Conservation (phyloP, 2,797 vertebrate species). For the Gymnoscopelus microlampas region DNA sequence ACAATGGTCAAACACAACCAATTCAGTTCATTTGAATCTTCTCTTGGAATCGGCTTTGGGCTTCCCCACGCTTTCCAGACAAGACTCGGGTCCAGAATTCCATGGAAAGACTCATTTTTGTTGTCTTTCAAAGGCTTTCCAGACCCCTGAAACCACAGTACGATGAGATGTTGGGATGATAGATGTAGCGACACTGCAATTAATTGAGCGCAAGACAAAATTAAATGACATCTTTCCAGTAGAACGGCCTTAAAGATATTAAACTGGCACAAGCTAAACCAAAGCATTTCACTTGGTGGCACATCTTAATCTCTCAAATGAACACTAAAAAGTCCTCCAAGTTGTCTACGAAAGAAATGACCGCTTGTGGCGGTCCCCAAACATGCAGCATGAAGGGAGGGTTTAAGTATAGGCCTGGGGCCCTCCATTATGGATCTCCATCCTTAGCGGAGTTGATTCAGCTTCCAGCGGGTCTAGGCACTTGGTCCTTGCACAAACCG, state of each 20-base stretch:
- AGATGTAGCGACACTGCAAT: conserved; percentile 30
- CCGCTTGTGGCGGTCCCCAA: background rate
- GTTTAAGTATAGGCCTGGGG: background rate
- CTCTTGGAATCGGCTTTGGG: conserved; percentile 4
- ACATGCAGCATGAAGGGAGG: background rate
- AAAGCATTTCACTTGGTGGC: background rate
- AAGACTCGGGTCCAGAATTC: conserved; percentile 11
- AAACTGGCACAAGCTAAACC: background rate
- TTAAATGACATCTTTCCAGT: conserved; percentile 15
- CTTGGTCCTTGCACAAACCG: background rate
- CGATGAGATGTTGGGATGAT: conserved; percentile 17
- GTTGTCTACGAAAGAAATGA: conserved; percentile 12
- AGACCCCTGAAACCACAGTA: conserved; percentile 18
- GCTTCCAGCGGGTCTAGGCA: conserved; percentile 18
- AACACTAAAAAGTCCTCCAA: background rate
- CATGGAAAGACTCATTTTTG: conserved; percentile 31
- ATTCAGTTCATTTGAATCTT: conserved; percentile 40
- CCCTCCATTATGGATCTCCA: background rate
- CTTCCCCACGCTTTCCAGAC: conserved; percentile 19
- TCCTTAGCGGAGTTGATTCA: conserved; percentile 6
- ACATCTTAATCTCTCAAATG: background rate
- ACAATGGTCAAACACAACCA: conserved; percentile 34
- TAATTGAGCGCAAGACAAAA: conserved; percentile 3
- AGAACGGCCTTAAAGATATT: conserved; percentile 20
- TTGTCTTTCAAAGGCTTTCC: conserved; percentile 11